A percentile compares a stretch with the other conserved stretches of the same genome.
These are phyloP conservation scores for Simalia tracyae DNA, from an alignment of 2,797 vertebrate species.

Conservation along the genomic window DNA sequence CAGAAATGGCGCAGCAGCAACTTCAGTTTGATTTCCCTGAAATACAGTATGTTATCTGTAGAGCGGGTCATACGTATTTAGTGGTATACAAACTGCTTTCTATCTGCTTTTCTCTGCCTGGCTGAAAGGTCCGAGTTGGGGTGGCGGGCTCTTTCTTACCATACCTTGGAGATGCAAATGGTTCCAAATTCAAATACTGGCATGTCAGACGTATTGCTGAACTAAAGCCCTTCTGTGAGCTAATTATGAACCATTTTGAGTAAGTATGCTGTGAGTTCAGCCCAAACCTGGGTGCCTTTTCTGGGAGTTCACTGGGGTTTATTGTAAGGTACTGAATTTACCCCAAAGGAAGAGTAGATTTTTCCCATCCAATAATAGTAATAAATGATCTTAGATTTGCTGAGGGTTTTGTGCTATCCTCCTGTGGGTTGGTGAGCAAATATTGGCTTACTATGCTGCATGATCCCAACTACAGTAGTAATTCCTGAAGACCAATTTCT, in stretches of 20 bases:
- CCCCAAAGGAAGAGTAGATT: neutral
- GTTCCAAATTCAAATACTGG: no score
- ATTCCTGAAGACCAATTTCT: rapidly evolving
- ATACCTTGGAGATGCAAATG: neutral
- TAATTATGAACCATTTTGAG: neutral
- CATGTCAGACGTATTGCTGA: neutral
- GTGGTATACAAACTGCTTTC: neutral
- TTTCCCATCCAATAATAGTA: neutral
- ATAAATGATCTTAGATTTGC: neutral
- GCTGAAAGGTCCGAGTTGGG: neutral
- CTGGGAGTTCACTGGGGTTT: neutral
- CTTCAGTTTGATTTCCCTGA: neutral
- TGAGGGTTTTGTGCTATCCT: neutral
- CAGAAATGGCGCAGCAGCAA: neutral
- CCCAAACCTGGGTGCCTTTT: neutral
- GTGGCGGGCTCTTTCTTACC: no score
- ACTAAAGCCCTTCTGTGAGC: neutral
- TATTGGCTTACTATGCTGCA: neutral
- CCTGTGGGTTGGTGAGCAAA: neutral
- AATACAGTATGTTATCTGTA: neutral
- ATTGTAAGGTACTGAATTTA: neutral
- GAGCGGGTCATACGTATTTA: neutral
- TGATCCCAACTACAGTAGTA: no score
- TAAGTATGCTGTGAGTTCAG: neutral
- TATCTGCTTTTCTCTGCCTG: neutral